phyloP scores from a whole-genome alignment of 2,113 vertebrate species.

The Pteruthius melanotis region DNA sequence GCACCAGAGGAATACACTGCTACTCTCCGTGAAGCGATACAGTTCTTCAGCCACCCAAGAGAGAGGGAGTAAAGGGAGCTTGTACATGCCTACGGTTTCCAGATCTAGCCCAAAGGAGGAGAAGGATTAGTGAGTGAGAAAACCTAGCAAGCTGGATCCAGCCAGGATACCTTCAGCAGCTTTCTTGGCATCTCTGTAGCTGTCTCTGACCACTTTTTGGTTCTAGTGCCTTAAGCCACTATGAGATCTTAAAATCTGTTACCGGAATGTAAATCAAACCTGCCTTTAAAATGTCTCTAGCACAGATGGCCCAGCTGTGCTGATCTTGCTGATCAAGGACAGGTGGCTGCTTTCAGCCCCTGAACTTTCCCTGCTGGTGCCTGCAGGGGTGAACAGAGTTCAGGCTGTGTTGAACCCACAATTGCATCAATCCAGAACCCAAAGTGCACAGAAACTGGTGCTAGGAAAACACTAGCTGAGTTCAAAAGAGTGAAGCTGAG shows the following conservation, averaged over 20 bases:
- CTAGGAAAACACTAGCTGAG: neutral
- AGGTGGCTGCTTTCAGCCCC: neutral
- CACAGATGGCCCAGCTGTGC: neutral
- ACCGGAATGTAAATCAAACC: neutral
- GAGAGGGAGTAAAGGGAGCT: neutral
- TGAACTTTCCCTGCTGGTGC: neutral
- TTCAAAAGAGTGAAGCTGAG: neutral
- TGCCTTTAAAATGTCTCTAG: neutral
- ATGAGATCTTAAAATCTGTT: neutral
- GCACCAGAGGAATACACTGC: neutral
- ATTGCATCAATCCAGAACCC: neutral
- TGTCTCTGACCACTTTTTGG: neutral
- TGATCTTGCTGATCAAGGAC: neutral
- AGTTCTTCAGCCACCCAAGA: neutral
- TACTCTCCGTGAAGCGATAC: neutral
- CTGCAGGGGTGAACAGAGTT: neutral
- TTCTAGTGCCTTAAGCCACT: neutral
- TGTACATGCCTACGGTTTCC: neutral
- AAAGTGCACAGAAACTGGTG: neutral
- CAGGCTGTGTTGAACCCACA: neutral
- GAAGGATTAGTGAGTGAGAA: neutral
- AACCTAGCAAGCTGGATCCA: neutral
- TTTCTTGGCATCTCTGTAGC: neutral
- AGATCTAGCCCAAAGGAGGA: neutral
- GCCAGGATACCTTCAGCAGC: neutral